Conservation (phyloP, 2,888 invertebrate genomes). For the Campaea margaritaria region DNA sequence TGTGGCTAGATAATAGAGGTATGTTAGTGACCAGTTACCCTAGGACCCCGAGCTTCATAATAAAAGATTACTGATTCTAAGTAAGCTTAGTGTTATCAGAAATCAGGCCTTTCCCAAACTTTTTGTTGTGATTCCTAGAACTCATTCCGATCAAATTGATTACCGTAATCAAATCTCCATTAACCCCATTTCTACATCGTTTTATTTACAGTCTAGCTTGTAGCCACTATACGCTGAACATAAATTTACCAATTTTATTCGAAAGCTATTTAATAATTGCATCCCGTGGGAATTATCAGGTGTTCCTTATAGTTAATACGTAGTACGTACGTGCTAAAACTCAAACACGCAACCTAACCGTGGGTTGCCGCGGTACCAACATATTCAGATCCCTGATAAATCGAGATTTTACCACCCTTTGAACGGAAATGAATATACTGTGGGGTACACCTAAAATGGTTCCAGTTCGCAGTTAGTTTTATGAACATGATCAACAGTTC, state of each 20-base stretch:
- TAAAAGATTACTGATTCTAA: background rate
- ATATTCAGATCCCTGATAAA: conserved; percentile 35
- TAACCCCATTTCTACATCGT: conserved; percentile 18
- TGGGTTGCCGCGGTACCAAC: conserved; percentile 28
- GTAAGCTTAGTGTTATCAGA: background rate
- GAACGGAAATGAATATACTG: conserved; percentile 22
- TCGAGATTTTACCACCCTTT: conserved; percentile 24
- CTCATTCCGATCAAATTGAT: conserved; percentile 15
- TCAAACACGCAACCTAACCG: conserved; percentile 44
- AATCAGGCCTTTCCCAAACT: background rate
- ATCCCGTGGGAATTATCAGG: conserved; percentile 47
- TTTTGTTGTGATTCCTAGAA: conserved; percentile 1
- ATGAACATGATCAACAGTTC: conserved; percentile 27
- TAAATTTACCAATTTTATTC: conserved; percentile 19
- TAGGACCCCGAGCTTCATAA: background rate
- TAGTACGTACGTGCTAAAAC: conserved; percentile 35
- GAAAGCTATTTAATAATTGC: conserved; percentile 19
- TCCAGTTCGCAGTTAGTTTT: conserved; percentile 30
- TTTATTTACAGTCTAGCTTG: conserved; percentile 24
- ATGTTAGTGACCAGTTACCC: background rate
- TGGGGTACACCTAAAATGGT: conserved; percentile 27
- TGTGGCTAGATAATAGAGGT: background rate
- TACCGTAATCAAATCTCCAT: conserved; percentile 26
- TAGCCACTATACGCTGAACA: conserved; percentile 11
- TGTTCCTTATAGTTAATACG: conserved; percentile 39